Conservation (phyloP, 2,888 invertebrate genomes). For the Drosophila kanekoi region DNA sequence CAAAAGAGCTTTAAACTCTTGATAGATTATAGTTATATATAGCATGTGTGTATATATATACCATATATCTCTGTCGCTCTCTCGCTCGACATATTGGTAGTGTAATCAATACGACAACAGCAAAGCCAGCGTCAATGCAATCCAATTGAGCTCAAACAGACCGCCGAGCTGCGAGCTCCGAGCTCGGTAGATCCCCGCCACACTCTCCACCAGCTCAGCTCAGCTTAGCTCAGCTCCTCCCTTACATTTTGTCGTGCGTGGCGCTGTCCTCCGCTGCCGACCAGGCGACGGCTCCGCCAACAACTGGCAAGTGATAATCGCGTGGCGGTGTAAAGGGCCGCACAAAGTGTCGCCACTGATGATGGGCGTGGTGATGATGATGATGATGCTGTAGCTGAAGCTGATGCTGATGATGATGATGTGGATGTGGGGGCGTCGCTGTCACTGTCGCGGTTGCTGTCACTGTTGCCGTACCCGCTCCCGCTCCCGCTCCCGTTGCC, state of each 20-base stretch:
- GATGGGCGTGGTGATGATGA: conserved; percentile 58
- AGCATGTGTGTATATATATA: conserved; percentile 6
- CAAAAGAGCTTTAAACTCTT: conserved; percentile 51
- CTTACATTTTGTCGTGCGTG: conserved; percentile 64
- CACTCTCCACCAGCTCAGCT: background rate
- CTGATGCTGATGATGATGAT: conserved; percentile 56
- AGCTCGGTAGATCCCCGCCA: background rate
- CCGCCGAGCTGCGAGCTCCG: conserved; percentile 36
- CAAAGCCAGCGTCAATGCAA: conserved; percentile 44
- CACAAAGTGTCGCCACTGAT: conserved; percentile 78
- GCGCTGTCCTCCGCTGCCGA: conserved; percentile 85
- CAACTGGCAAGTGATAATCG: conserved; percentile 90
- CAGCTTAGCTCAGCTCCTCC: background rate
- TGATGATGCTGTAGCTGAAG: conserved; percentile 13
- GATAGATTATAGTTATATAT: conserved; percentile 40
- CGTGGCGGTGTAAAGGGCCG: conserved; percentile 91
- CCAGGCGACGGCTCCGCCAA: conserved; percentile 77
- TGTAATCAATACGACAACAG: conserved; percentile 45
- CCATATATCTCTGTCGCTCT: conserved; percentile 21
- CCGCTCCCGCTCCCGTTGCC: conserved; percentile 21
- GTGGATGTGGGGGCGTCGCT: conserved; percentile 46
- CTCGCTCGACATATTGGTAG: conserved; percentile 30
- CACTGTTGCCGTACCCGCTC: conserved; percentile 11
- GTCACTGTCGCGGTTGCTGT: conserved; percentile 38
- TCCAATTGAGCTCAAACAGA: conserved; percentile 57